Base-by-base conservation (phyloP, 2,113 vertebrate species). In the Typhlomys cinereus region DNA sequence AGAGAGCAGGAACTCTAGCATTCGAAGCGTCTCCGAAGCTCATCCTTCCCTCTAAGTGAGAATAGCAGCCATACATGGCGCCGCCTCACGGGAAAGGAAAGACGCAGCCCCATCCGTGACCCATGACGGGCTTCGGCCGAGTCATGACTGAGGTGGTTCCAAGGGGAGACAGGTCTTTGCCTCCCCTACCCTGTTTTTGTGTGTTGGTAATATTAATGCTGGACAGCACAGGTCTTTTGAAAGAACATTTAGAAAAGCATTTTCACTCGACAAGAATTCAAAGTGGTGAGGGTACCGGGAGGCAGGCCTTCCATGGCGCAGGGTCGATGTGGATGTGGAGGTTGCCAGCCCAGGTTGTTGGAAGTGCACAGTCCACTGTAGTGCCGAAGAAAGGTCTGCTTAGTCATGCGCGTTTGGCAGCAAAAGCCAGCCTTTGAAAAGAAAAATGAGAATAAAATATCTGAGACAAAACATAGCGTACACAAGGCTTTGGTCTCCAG, bases 361-460 rank as follows among this genome's bases (percentile, higher is more conserved):
- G 73, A 74, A 87, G 46, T 85, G 41, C 39, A 23, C 8, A 66
- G 8, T 92, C 73, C 36, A 92, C 8, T 46, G 10, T 50, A 5
- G 13, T 50, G 69, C 27, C 20, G 66, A 36, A 91, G 76, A 5
- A 66, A 36, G 66, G 41, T 86, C 48, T 50, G 29, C 31, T 59
- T 85, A 62, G 57, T 71, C 78, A n/a, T 85, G 20, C 69, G 11
- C 92, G 36, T 76, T 50, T 44, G 36, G 20, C 31, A 34, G 25
- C 39, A 23, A 92, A 96, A 75, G 7, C 46, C 81, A 91, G 36
- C 18, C 15, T 44, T 86, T 88, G 57, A 41, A 61, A 71, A 70
- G 39, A 74, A 83, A 84, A 69, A 64, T 64, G 67, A 69, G 57
- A 91, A 57, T 50, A 85, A 89, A 64, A 73, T 78, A 31, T 57